Evolutionary conservation across 2,113 vertebrate species (phyloP).

Genomic region (Gavialis gangeticus): DNA sequence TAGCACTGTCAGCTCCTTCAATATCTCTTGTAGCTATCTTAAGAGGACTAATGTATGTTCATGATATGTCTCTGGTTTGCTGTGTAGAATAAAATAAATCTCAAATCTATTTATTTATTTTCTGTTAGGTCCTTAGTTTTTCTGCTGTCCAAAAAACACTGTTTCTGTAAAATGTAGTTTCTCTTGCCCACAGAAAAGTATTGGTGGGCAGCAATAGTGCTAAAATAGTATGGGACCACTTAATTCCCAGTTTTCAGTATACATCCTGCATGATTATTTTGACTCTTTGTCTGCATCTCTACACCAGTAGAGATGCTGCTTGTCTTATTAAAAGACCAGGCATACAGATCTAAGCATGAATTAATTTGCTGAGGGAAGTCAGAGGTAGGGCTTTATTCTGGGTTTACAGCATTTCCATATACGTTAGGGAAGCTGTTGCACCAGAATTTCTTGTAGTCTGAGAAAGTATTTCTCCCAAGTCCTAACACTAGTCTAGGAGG

Average conservation of each 20-base stretch:
- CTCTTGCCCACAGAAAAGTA: not conserved
- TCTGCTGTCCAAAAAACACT: not conserved
- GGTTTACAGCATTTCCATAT: not conserved
- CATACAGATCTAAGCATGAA: not conserved
- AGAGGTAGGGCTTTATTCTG: not conserved
- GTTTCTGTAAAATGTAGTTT: not conserved
- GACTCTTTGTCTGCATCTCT: not conserved
- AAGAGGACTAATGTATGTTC: not conserved
- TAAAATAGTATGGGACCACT: not conserved
- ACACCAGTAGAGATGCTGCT: not conserved
- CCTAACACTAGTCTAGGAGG: not conserved
- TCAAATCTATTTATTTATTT: not conserved
- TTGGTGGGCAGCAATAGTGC: not conserved
- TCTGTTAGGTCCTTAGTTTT: not conserved
- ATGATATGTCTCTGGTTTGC: not conserved
- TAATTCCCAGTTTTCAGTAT: accelerated
- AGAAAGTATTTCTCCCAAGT: not conserved
- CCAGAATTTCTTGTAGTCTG: not conserved
- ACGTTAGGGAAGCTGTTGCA: not conserved
- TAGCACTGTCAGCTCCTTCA: not conserved
- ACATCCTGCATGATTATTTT: not conserved
- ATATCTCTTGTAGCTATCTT: not conserved
- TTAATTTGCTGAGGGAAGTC: not conserved
- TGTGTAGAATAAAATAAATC: not conserved
- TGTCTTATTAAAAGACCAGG: not conserved